Evolutionary conservation across 2,113 vertebrate genomes (phyloP).

Genomic region (Chaenogobius annularis): DNA sequence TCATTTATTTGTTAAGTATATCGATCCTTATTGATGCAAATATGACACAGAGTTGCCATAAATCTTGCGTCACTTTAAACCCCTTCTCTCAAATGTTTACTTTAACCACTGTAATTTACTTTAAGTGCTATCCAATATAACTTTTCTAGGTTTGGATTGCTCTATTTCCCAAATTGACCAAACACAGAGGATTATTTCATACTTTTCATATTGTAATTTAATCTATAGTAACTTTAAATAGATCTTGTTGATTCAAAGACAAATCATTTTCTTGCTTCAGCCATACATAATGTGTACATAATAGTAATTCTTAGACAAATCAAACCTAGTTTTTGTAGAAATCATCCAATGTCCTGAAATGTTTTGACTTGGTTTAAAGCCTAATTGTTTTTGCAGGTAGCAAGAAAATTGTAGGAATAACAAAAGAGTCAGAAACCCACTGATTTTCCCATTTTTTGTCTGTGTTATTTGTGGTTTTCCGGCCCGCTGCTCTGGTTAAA

Average conservation of each 20-base stretch:
- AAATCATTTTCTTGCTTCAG: background rate
- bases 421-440: slow-evolving; percentile 22
- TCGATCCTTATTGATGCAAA: background rate
- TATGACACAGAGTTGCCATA: slow-evolving; percentile 8
- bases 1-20: background rate
- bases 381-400: slow-evolving; percentile 7
- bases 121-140: slow-evolving; percentile 48
- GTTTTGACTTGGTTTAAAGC: background rate
- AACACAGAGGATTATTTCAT: slow-evolving; percentile 52
- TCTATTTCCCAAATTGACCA: slow-evolving; percentile 45
- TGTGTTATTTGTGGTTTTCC: slow-evolving; percentile 49
- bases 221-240: background rate
- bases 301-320: background rate
- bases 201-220: background rate
- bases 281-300: background rate
- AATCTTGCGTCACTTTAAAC: slow-evolving; percentile 44
- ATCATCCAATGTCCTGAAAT: background rate
- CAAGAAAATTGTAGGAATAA: slow-evolving; percentile 11
- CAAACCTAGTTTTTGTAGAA: background rate
- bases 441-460: slow-evolving; percentile 31
- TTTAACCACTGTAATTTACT: slow-evolving; percentile 13
- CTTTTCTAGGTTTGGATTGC: slow-evolving; percentile 32
- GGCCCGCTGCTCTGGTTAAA: slow-evolving; percentile 35
- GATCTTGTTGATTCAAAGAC: background rate
- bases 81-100: slow-evolving; percentile 40